Conservation (phyloP, 2,888 invertebrate species). For the Tiliacea citrago region DNA sequence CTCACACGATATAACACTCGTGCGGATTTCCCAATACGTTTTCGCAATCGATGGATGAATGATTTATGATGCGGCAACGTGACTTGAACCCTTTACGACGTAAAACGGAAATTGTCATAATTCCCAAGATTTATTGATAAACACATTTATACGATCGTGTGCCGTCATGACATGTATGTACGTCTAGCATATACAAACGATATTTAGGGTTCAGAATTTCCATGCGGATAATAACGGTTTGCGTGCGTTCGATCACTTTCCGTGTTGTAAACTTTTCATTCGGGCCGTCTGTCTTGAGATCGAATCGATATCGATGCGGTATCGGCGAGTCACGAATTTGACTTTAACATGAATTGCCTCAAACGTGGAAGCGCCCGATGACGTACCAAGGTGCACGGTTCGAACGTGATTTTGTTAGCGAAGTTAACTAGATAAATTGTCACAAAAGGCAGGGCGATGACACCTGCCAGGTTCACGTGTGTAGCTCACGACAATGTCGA, state of each 20-base stretch:
- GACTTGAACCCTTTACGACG: constrained; percentile 62
- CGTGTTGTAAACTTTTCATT: constrained; percentile 87
- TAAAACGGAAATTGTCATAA: constrained; percentile 64
- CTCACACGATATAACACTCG: constrained; percentile 39
- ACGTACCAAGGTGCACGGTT: constrained; percentile 65
- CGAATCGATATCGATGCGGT: constrained; percentile 83
- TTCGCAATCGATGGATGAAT: constrained; percentile 67
- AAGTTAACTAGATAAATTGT: constrained; percentile 70
- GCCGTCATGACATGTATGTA: constrained; percentile 67
- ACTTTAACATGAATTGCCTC: constrained; percentile 72
- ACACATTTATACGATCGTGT: constrained; percentile 67
- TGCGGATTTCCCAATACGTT: constrained; percentile 54
- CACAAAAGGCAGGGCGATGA: constrained; percentile 65
- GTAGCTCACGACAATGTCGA: constrained; percentile 68
- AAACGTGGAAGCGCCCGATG: constrained; percentile 67
- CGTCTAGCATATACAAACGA: constrained; percentile 70
- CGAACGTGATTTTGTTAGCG: constrained; percentile 71
- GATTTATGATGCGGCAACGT: constrained; percentile 65
- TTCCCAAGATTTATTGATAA: constrained; percentile 66
- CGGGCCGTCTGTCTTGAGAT: constrained; percentile 83
- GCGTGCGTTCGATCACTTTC: constrained; percentile 85
- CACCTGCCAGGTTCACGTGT: constrained; percentile 63
- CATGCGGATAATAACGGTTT: constrained; percentile 78
- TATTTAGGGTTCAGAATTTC: constrained; percentile 78
- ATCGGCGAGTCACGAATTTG: constrained; percentile 85